Evolutionary conservation across 1,140 invertebrate species (phyloP).

Genomic region (Teleogryllus occipitalis): DNA sequence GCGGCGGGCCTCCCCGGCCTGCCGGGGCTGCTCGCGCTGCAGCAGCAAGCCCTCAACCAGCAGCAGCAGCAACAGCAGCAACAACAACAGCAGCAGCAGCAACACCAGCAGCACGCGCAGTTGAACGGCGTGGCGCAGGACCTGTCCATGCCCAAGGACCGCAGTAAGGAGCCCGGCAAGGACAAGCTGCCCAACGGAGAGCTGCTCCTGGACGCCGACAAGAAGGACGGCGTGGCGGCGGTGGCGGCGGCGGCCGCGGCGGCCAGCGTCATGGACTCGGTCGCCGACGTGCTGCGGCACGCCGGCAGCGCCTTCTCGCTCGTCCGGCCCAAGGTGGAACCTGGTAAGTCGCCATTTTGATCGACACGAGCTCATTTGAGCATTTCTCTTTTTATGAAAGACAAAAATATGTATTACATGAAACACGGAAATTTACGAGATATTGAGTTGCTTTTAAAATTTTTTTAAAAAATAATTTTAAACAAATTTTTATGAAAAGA

Average conservation of each 20-base stretch:
- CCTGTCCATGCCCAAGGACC: constrained; percentile 67
- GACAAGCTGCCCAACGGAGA: constrained; percentile 41
- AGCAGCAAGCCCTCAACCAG: constrained; percentile 66
- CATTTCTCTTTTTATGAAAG: no score
- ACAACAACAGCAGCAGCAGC: constrained; percentile 47
- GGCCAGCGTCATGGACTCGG: constrained; percentile 24
- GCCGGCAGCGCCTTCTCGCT: constrained; percentile 76
- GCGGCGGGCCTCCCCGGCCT: constrained; percentile 18
- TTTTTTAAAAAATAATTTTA: no score
- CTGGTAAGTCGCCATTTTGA: constrained; percentile 53
- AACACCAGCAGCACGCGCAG: constrained; percentile 32
- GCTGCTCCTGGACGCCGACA: constrained; percentile 17
- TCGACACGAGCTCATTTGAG: no score
- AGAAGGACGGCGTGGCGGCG: constrained; percentile 19
- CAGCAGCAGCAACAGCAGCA: constrained; percentile 45
- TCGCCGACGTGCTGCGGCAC: constrained; percentile 59
- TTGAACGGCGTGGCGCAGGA: constrained; percentile 69
- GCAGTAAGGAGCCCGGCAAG: constrained; percentile 51
- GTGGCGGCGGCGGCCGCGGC: constrained; percentile 21
- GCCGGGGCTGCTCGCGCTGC: constrained; percentile 48
- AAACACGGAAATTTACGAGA: no score
- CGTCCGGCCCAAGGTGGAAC: constrained; percentile 68
- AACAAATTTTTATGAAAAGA: no score
- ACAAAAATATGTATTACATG: no score
- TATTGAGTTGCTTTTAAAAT: no score